Evolutionary conservation across 1,140 invertebrate species (phyloP), one percentile per base, ranked within the genome.

Genomic region (Grapholita molesta): DNA sequence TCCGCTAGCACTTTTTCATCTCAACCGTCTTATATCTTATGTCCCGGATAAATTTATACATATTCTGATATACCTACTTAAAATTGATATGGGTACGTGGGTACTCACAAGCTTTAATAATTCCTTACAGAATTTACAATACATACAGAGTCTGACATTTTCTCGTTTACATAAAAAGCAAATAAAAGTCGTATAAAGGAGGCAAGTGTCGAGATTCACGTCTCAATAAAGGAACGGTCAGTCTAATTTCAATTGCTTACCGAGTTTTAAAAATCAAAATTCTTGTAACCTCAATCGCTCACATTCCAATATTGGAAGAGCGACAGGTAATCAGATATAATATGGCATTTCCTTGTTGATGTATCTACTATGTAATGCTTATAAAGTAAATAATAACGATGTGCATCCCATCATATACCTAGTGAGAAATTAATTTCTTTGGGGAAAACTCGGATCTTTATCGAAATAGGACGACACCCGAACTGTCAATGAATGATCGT

Each of bases 161-260:
- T 15, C n/a, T 61, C 28, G 55, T 61, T 30, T 61, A 61, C 55
- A 61, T 61, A 25, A 61, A 61, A 61, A 61, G 18, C 55, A 61
- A 61, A 61, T 61, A 61, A 61, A 61, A 30, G 55, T 30, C 24
- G 6, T 61, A 61, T 28, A 32, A 61, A 61, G 12, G 24, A 30
- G 55, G 55, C 64, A 70, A 66, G 67, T 75, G 74, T 74, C 75
- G 69, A 74, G 74, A 65, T 72, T 66, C 73, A 85, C 79, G 71
- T 83, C 83, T 84, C 76, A 85, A 85, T 87, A 87, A 79, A 83
- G 79, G 6, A 12, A 15, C 12, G 42, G 12, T 6, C 35, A 21
- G 42, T 18, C n/a, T n/a, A 9, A 21, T 48, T 48, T 48, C 18
- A 48, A 48, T 21, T 18, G 18, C 42, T 48, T 21, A 48, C 42